phyloP scores from a whole-genome alignment of 2,113 vertebrate genomes.

The Saccopteryx leptura region DNA sequence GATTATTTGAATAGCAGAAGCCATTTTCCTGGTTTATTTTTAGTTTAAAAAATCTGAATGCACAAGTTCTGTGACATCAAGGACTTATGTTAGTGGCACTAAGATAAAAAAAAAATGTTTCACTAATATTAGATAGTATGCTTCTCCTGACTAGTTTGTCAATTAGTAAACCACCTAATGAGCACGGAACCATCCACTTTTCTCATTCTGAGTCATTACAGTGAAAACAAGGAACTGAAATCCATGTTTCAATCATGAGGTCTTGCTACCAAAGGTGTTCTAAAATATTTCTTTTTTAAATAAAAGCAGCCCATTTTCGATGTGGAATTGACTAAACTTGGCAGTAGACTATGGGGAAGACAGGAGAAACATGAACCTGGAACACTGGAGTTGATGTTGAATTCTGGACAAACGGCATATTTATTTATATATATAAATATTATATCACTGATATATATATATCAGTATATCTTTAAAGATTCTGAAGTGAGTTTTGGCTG shows the following conservation, averaged over 20 bases:
- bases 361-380: slow-evolving; percentile 37
- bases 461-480: background rate
- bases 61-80: slow-evolving; percentile 56
- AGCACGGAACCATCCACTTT: background rate
- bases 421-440: no score
- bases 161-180: slow-evolving; percentile 47
- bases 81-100: background rate
- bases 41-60: slow-evolving; percentile 36
- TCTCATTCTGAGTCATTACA: slow-evolving; percentile 26
- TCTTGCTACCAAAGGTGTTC: slow-evolving; percentile 62
- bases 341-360: slow-evolving; percentile 26
- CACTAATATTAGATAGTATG: background rate
- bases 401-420: slow-evolving; percentile 52
- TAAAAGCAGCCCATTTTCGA: slow-evolving; percentile 69
- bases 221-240: slow-evolving; percentile 44
- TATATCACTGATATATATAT: no score
- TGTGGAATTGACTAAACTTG: slow-evolving; percentile 23
- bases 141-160: slow-evolving; percentile 10
- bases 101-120: slow-evolving; percentile 58
- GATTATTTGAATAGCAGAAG: background rate
- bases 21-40: slow-evolving; percentile 61
- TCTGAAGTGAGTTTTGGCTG: slow-evolving; percentile 47
- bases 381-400: slow-evolving; percentile 49
- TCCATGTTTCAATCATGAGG: slow-evolving; percentile 45
- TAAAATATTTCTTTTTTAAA: slow-evolving; percentile 69